Base-by-base conservation (phyloP, 2,888 invertebrate species). In the Dichetophora obliterata region DNA sequence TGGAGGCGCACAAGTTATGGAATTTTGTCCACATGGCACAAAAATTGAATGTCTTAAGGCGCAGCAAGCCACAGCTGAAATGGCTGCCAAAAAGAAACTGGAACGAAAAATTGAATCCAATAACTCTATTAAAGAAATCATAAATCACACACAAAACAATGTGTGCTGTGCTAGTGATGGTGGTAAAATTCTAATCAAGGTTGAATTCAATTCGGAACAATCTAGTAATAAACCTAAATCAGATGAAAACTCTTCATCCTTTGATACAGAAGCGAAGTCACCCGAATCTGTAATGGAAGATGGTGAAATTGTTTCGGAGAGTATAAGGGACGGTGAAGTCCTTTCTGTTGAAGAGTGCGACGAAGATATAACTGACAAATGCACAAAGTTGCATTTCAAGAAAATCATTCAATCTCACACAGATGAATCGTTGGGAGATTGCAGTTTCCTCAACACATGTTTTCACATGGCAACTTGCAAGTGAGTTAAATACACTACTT, bases 401-500 rank as follows among this genome's bases (percentile, higher is more conserved):
- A 98, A 98, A 91, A 98, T 99, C 80, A 97, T 98, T 80, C 97
- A 96, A 88, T 92, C 94, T 73, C 98, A 98, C 87, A 99, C 98
- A 0, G 98, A 98, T 86, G 97, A 98, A 89, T 93, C 95, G 0
- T 91, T 98, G 1, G 98, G 99, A 0, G 99, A 99, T 88, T 99
- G 98, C 87, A 98, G 98, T 22, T 99, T 99, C 89, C 91, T 99
- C 3, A 99, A 99, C 88, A 99, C 98, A 0, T 99, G 98, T 89
- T 99, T 99, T 87, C 98, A 99, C 87, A 98, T 99, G 98, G 98
- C 98, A 82, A 97, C 96, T 54, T 99, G 98, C 93, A 98, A 98
- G 93, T 94, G 85, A 88, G 90, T 72, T 34, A n/a, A 19, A 24
- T 8, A 69, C 27, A 52, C 31, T 43, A 34, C n/a, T 5, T 31